phyloP scores from a whole-genome alignment of 1,140 invertebrate genomes.

The Bradynema listronoti region DNA sequence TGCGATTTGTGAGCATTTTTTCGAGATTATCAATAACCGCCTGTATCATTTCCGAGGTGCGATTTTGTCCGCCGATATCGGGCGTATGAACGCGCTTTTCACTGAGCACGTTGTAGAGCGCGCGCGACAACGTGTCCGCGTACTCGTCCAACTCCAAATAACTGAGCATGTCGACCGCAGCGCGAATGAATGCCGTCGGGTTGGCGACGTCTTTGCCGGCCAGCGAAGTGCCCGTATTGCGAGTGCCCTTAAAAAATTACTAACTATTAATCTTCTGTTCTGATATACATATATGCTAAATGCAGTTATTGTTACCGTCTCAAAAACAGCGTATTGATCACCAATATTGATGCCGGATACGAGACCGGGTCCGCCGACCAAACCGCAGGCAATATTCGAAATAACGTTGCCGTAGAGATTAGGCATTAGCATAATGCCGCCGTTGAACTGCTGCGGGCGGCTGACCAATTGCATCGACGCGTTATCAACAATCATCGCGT shows the following conservation, averaged over 20 bases:
- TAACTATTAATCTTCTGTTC: not conserved
- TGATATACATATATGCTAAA: not conserved
- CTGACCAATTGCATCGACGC: conserved; percentile 76
- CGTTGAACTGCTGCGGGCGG: conserved; percentile 90
- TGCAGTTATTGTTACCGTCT: conserved; percentile 63
- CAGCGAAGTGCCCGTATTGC: conserved; percentile 83
- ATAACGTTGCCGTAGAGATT: conserved; percentile 94
- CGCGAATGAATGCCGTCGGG: conserved; percentile 63
- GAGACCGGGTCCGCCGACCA: conserved; percentile 89
- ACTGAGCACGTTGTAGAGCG: conserved; percentile 41
- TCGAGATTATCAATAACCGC: conserved; percentile 35
- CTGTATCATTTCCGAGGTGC: conserved; percentile 29
- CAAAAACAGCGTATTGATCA: conserved; percentile 64
- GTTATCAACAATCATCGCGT: conserved; percentile 48
- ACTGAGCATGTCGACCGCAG: conserved; percentile 46
- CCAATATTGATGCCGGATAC: conserved; percentile 86
- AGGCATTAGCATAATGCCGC: conserved; percentile 81
- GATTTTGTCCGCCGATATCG: conserved; percentile 40
- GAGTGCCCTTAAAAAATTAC: conserved; percentile 65
- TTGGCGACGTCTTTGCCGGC: conserved; percentile 92
- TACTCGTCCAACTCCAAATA: conserved; percentile 43
- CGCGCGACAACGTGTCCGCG: conserved; percentile 40
- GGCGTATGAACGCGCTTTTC: conserved; percentile 38
- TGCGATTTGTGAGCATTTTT: conserved; percentile 19
- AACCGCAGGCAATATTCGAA: conserved; percentile 88